Conservation (phyloP, 2,113 vertebrate species). For the Phrynosoma blainvillii region DNA sequence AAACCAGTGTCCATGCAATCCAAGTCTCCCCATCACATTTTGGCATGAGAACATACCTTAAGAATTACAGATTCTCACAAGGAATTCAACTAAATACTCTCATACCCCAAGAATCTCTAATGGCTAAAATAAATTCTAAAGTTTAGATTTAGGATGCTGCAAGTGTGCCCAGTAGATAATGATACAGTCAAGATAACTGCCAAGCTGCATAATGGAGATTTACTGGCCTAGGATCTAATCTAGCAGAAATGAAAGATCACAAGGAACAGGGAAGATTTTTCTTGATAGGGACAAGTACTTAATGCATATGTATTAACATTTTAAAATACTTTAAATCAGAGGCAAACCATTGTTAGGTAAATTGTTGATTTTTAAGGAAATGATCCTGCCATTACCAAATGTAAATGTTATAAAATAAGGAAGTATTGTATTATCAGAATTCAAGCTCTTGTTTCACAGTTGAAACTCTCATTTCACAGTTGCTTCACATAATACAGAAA, state of each 20-base stretch:
- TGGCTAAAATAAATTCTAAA: neutral
- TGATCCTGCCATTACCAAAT: neutral
- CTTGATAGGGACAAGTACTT: neutral
- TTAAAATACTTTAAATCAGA: neutral
- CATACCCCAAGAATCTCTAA: neutral
- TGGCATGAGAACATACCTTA: too few relatives aligned
- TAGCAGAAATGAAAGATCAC: neutral
- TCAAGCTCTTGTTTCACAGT: too few relatives aligned
- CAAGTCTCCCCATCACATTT: too few relatives aligned
- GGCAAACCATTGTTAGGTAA: neutral
- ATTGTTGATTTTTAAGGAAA: neutral
- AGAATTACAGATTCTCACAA: too few relatives aligned
- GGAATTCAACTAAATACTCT: neutral
- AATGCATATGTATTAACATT: neutral
- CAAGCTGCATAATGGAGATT: neutral
- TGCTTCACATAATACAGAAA: too few relatives aligned
- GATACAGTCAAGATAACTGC: neutral
- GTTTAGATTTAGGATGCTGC: neutral
- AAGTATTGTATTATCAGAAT: too few relatives aligned
- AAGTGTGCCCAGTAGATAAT: neutral
- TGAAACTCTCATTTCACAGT: too few relatives aligned
- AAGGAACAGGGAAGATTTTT: neutral
- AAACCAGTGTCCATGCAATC: too few relatives aligned
- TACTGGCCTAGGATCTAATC: neutral
- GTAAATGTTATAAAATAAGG: neutral